These are phyloP conservation scores for Dinocampus coccinellae DNA, from an alignment of 2,888 invertebrate genomes.

Conservation along the genomic window DNA sequence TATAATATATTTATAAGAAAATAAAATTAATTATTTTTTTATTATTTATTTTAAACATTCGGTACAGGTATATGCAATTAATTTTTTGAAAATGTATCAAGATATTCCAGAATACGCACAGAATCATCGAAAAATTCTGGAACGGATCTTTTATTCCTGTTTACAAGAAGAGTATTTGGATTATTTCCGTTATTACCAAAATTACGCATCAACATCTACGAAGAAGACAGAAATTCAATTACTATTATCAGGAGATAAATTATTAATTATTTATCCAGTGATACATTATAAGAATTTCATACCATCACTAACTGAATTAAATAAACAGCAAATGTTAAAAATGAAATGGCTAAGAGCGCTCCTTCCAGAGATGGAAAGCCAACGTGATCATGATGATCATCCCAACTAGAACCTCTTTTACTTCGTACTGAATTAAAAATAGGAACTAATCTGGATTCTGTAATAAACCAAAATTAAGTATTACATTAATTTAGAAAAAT, in stretches of 20 bases:
- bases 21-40: no score
- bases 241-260: background rate
- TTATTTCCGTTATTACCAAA: constrained; percentile 42
- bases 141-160: constrained; percentile 59
- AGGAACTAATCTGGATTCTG: constrained; percentile 56
- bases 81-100: constrained; percentile 34
- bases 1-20: no score
- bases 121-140: constrained; percentile 53
- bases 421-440: constrained; percentile 39
- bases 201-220: constrained; percentile 59
- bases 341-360: constrained; percentile 85
- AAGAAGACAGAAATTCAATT: constrained; percentile 7
- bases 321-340: constrained; percentile 87
- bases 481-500: background rate
- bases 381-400: constrained; percentile 72
- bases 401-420: constrained; percentile 53
- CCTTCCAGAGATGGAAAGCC: constrained; percentile 86
- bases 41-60: no score
- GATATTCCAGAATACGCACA: constrained; percentile 54
- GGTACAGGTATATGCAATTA: constrained; percentile 30
- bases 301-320: constrained; percentile 87
- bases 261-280: background rate
- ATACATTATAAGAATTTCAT: constrained; percentile 59
- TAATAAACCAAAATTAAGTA: background rate
- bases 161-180: constrained; percentile 54